Evolutionary conservation across 1,140 invertebrate genomes (phyloP).

Genomic region (Drosophila nigromelanica): DNA sequence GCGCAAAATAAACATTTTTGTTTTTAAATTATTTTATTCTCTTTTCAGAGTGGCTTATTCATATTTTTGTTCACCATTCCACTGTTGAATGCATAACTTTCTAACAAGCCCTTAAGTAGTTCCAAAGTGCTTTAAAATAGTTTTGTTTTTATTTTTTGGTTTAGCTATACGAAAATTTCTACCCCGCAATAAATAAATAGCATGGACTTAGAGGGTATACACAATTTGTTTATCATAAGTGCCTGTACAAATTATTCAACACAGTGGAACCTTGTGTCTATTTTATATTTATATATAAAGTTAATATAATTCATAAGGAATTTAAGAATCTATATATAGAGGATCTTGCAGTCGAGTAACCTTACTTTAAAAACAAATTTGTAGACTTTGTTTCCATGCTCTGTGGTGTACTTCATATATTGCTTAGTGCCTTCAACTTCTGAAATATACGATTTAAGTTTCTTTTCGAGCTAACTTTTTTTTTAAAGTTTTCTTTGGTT

Average conservation of each 20-base stretch:
- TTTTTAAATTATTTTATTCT: background rate
- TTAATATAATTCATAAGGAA: no score
- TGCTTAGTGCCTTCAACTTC: background rate
- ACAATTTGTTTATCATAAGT: no score
- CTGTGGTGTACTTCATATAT: background rate
- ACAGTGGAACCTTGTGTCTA: no score
- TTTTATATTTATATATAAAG: no score
- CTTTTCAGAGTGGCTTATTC: conserved; percentile 25
- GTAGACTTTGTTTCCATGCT: background rate
- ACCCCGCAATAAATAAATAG: background rate
- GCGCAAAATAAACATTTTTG: background rate
- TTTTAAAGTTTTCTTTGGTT: conserved; percentile 2
- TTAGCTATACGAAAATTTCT: background rate
- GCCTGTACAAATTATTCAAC: background rate
- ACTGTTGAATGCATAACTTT: background rate
- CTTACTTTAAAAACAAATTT: background rate
- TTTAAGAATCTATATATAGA: background rate
- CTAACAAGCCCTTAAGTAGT: conserved; percentile 37
- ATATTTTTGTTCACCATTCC: background rate
- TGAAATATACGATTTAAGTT: background rate
- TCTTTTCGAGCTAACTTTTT: background rate
- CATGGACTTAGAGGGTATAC: no score
- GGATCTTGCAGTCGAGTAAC: background rate
- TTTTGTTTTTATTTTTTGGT: conserved; percentile 14
- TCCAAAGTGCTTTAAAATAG: conserved; percentile 31